phyloP scores from a whole-genome alignment of 1,140 invertebrate species.

The Thaumetopoea pityocampa region DNA sequence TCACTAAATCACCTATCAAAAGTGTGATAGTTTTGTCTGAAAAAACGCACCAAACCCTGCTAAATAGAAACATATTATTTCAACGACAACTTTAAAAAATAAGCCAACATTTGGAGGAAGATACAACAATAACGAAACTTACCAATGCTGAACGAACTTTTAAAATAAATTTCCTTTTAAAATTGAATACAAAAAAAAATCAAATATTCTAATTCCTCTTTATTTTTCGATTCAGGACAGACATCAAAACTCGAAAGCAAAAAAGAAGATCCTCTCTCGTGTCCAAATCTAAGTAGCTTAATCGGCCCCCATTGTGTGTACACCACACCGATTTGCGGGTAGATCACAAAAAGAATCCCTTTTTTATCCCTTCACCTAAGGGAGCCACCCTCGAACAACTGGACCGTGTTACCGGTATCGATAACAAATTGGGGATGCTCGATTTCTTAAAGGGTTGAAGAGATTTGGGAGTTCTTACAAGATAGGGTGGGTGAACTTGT shows the following conservation, averaged over 20 bases:
- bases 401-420: constrained; percentile 61
- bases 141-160: background rate
- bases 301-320: constrained; percentile 37
- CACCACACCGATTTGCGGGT: constrained; percentile 54
- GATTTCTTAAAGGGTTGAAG: constrained; percentile 26
- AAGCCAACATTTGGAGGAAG: background rate
- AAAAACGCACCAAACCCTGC: too few relatives aligned
- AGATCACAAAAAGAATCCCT: constrained; percentile 58
- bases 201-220: too few relatives aligned
- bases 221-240: too few relatives aligned
- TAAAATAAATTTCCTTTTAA: too few relatives aligned
- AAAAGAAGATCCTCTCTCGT: constrained; percentile 40
- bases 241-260: constrained; percentile 15
- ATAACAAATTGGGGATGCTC: constrained; percentile 64
- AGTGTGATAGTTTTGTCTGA: too few relatives aligned
- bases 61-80: too few relatives aligned
- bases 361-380: constrained; percentile 59
- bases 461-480: constrained; percentile 28
- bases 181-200: too few relatives aligned
- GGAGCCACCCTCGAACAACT: constrained; percentile 32
- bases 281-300: constrained; percentile 38
- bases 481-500: constrained; percentile 25
- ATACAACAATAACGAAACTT: too few relatives aligned
- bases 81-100: too few relatives aligned
- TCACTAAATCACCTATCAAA: too few relatives aligned